phyloP scores from a whole-genome alignment of 2,888 invertebrate species.

The Coenonympha glycerion region DNA sequence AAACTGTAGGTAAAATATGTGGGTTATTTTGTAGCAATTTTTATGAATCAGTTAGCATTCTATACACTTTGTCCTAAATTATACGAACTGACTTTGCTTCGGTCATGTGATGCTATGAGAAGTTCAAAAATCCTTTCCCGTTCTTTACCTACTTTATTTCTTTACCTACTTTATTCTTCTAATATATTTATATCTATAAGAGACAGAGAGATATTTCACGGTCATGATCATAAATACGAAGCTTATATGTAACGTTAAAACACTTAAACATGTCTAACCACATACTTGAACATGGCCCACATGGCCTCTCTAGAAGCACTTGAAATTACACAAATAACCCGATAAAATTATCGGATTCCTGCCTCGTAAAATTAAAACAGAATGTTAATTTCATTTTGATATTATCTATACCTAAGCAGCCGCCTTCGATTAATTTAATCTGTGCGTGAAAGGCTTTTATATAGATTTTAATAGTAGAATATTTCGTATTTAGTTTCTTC shows the following conservation, averaged over 20 bases:
- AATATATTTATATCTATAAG: not conserved
- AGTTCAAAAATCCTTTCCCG: too few species aligned
- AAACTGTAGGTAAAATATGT: too few species aligned
- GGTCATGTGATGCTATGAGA: too few species aligned
- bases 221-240: constrained; percentile 34
- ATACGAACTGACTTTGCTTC: too few species aligned
- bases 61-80: too few species aligned
- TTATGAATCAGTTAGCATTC: not conserved
- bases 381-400: not conserved
- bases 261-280: constrained; percentile 54
- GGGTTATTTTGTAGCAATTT: not conserved
- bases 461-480: not conserved
- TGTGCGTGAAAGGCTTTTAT: not conserved
- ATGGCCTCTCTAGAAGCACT: constrained; percentile 55
- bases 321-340: constrained; percentile 42
- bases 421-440: not conserved
- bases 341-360: constrained; percentile 26
- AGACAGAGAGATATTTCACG: constrained; percentile 34
- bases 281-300: constrained; percentile 28
- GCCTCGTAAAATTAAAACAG: constrained; percentile 1
- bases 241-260: not conserved
- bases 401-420: not conserved
- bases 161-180: too few species aligned
- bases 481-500: not conserved
- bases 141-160: too few species aligned